Evolutionary conservation across 2,113 vertebrate genomes (phyloP).

Genomic region (Circaetus gallicus): DNA sequence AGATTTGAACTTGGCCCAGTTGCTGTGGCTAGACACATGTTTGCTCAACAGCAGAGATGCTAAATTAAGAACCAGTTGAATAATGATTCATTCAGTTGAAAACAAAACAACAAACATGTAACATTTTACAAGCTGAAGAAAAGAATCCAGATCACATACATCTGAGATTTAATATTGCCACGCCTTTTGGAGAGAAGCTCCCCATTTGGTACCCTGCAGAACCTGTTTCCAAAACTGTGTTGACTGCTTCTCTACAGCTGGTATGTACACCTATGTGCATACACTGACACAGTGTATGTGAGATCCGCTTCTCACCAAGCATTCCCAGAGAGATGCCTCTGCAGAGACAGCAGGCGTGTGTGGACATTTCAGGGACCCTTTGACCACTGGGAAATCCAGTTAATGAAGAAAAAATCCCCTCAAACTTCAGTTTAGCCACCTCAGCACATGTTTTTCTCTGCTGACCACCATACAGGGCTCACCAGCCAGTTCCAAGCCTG

Average conservation of each 20-base stretch:
- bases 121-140: not conserved
- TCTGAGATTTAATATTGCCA: not conserved
- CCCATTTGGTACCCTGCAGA: not conserved
- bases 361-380: not conserved
- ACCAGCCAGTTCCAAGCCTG: not conserved
- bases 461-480: not conserved
- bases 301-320: not conserved
- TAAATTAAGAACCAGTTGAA: not conserved
- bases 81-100: not conserved
- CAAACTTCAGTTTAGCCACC: not conserved
- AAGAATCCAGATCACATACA: not conserved
- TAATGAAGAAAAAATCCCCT: not conserved
- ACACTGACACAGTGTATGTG: fast-evolving
- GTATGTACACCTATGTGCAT: fast-evolving
- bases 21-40: not conserved
- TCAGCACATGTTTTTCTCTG: not conserved
- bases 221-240: not conserved
- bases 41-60: not conserved
- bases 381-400: not conserved
- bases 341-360: not conserved
- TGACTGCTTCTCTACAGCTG: not conserved
- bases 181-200: not conserved
- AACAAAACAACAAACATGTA: not conserved
- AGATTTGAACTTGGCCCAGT: not conserved
- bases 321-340: not conserved